Evolutionary conservation across 23 tunicate species (phyloP), one percentile per base, ranked within the genome.

Genomic region (Ciona savignyi): DNA sequence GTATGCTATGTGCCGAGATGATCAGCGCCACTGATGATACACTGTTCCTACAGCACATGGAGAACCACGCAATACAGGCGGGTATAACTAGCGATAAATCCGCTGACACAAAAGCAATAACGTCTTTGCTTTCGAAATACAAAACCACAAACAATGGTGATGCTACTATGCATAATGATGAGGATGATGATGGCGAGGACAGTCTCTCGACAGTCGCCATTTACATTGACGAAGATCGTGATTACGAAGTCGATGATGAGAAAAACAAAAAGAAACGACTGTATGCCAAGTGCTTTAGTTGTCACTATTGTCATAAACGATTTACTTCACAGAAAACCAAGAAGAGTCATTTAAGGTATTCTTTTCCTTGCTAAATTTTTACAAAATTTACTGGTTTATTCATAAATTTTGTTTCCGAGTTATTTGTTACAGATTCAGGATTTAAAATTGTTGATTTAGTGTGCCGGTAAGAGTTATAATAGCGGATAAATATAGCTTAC

Each of bases 31-130:
- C 27, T 28, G 76, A 79, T 29, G 69, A 61, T 20, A 35, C 11
- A 30, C 63, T 23, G 27, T 56, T 79, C 2, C 69, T 35, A 25
- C 69, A 79, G 51, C 83, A 79, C 60, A 70, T 79, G 76, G 24
- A 70, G 28, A 60, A 4, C 6, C 83, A 79, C 67, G 68, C 28
- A 4, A 64, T 23, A 6, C 68, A 64, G 28, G 6, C 27, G 11
- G 68, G 28, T 15, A 25, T 23, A 15, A 64, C 28, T 21, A 6
- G 22, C 22, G 6, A 64, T 21, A 64, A 21, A 64, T 25, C 68
- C 6, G 28, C 28, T 9, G 74, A 67, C 33, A 21, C 26, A 61
- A 24, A 76, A 20, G 4, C 71, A 4, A 30, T 20, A 62, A 26
- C 51, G 68, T 19, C 24, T 4, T 26, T 35, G 33, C 3, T 6